phyloP scores from a whole-genome alignment of 1,140 invertebrate species.

The Drosophila willistoni region DNA sequence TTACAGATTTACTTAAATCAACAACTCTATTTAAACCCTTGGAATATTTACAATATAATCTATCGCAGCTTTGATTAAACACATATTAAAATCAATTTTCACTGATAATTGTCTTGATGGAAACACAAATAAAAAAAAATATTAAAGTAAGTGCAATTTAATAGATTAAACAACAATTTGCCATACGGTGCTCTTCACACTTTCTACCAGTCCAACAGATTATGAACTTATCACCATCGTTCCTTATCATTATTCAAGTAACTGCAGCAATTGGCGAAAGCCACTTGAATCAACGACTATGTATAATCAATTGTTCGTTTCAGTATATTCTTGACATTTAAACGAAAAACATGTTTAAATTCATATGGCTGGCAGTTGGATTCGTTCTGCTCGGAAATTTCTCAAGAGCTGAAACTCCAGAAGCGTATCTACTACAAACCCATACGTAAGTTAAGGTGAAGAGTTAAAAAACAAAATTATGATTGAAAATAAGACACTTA shows the following conservation, averaged over 20 bases:
- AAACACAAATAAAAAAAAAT: neutral
- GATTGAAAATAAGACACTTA: too few species aligned
- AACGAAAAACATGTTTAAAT: constrained; percentile 32
- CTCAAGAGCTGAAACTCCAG: constrained; percentile 5
- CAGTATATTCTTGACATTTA: constrained; percentile 25
- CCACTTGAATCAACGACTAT: constrained; percentile 1
- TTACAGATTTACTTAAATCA: neutral
- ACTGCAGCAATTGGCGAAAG: neutral
- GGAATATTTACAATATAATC: neutral
- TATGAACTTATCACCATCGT: constrained; percentile 36
- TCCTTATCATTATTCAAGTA: constrained; percentile 31
- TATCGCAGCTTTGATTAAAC: neutral
- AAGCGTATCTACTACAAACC: constrained; percentile 28
- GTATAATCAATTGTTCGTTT: constrained; percentile 1
- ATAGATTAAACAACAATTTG: constrained; percentile 15
- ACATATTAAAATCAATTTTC: neutral
- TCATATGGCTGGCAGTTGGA: neutral
- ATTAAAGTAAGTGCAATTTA: neutral
- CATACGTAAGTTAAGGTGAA: constrained; percentile 7
- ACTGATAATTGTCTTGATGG: neutral
- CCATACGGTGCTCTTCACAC: neutral
- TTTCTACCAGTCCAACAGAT: constrained; percentile 18
- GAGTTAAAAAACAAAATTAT: too few species aligned
- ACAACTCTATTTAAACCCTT: neutral
- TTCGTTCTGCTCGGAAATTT: constrained; percentile 13